Percentiles rank a stretch among this genome's conserved stretches.
These are phyloP conservation scores for Prorops nasuta DNA, from an alignment of 1,140 invertebrate genomes.

Conservation along the genomic window DNA sequence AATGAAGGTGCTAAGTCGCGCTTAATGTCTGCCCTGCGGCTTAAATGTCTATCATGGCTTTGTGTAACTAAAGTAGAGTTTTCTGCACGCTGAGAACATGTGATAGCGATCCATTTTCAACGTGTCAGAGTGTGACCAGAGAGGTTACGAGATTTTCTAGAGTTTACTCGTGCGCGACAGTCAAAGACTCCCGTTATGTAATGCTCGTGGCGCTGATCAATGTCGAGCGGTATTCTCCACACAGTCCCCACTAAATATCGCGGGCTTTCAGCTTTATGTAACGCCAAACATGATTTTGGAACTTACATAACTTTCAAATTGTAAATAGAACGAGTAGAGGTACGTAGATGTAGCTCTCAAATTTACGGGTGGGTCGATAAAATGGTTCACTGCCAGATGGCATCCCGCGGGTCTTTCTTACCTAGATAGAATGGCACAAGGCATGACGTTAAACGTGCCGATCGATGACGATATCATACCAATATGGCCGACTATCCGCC, in stretches of 20 bases:
- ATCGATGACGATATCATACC: slow-evolving; percentile 51
- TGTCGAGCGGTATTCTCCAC: background rate
- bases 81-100: too few species aligned
- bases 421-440: slow-evolving; percentile 3
- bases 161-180: background rate
- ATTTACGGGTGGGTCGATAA: slow-evolving; percentile 38
- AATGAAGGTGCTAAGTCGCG: background rate
- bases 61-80: too few species aligned
- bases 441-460: too few species aligned
- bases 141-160: too few species aligned
- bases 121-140: slow-evolving; percentile 22
- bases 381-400: slow-evolving; percentile 39
- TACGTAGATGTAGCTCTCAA: background rate
- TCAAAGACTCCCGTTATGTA: slow-evolving; percentile 33
- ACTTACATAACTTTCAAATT: slow-evolving; percentile 30
- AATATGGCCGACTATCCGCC: slow-evolving; percentile 45
- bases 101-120: slow-evolving; percentile 4
- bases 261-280: slow-evolving; percentile 31
- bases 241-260: background rate
- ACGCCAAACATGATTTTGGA: slow-evolving; percentile 20
- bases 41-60: too few species aligned
- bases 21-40: too few species aligned
- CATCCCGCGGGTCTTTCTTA: slow-evolving; percentile 26
- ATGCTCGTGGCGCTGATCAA: slow-evolving; percentile 11
- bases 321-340: slow-evolving; percentile 2